Base-by-base conservation (phyloP, 2,888 invertebrate genomes). In the Beris morrisii region DNA sequence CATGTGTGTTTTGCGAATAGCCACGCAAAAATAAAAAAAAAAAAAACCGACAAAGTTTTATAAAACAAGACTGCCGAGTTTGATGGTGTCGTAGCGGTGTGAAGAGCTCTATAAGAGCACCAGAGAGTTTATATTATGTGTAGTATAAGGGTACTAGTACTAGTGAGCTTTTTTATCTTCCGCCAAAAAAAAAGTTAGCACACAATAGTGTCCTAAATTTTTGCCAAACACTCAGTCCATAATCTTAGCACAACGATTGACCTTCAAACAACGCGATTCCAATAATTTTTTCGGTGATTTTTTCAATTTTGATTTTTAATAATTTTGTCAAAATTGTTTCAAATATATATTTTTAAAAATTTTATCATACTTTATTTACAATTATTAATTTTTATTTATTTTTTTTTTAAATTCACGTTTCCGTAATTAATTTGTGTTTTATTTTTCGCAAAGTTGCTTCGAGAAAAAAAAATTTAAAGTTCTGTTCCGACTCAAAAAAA, bases 191-290 rank as follows among this genome's bases (percentile, higher is more conserved):
- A 65, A 68, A 61, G 59, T 63, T 54, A 64, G 55, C 64, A 55
- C 31, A 65, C 65, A 63, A 67, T 67, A 65, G 65, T 67, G 69
- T 69, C 69, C 69, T 69, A 69, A 69, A 69, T 67, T 69, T 67
- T 65, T 65, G 63, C 50, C 67, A 67, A 66, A 64, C 54, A 64
- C 43, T 64, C 61, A 67, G 58, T 64, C 57, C 64, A 48, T 65
- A 55, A 65, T 65, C 57, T 65, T 67, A 61, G 56, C 44, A 64
- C 54, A 55, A 48, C 54, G 61, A 54, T 61, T 69, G 69, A 69
- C 69, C 69, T 69, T 69, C 69, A 69, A 65, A 68, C 54, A 44
- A 63, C 63, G 57, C 56, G 56, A 54, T 55, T 64, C 48, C 28
- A 55, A 64, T 46, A 55, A 55, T 64, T 64, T 61, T 46, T 61